Conservation (phyloP, 2,113 vertebrate genomes). For the Megaleporinus macrocephalus region DNA sequence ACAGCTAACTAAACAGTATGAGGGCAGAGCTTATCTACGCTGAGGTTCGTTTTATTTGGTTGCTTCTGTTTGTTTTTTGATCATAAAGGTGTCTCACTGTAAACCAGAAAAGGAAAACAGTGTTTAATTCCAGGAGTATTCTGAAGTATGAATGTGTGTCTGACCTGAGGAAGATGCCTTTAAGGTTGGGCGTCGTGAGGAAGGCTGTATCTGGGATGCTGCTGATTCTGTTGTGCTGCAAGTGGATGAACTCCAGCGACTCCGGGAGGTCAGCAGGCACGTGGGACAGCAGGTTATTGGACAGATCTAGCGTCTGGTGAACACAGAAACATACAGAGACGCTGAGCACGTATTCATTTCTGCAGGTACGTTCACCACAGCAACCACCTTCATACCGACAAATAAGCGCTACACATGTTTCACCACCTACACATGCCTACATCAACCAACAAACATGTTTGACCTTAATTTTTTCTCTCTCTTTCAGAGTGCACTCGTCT, state of each 20-base stretch:
- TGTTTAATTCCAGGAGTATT: too few relatives aligned
- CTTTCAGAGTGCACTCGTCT: neutral
- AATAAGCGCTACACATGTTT: too few relatives aligned
- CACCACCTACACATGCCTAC: neutral
- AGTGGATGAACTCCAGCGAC: conserved; percentile 91
- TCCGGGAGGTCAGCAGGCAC: conserved; percentile 88
- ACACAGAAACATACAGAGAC: neutral
- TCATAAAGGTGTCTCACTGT: too few relatives aligned
- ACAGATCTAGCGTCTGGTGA: conserved; percentile 89
- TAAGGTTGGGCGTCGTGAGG: conserved; percentile 92
- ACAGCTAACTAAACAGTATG: too few relatives aligned
- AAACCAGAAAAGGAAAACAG: too few relatives aligned
- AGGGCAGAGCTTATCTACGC: too few relatives aligned
- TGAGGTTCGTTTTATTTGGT: too few relatives aligned
- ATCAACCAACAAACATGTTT: neutral
- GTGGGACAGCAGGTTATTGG: conserved; percentile 88
- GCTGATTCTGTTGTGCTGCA: conserved; percentile 92
- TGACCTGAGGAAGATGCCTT: conserved; percentile 94
- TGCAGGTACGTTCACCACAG: neutral
- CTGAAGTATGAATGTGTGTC: conserved; percentile 38
- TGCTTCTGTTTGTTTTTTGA: too few relatives aligned
- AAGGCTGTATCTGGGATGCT: conserved; percentile 84
- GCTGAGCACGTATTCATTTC: neutral
- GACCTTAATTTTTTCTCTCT: too few relatives aligned
- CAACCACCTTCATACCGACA: neutral